These are phyloP conservation scores for Phalacrocorax pelagicus DNA, from an alignment of 2,113 vertebrate genomes.

Conservation along the genomic window DNA sequence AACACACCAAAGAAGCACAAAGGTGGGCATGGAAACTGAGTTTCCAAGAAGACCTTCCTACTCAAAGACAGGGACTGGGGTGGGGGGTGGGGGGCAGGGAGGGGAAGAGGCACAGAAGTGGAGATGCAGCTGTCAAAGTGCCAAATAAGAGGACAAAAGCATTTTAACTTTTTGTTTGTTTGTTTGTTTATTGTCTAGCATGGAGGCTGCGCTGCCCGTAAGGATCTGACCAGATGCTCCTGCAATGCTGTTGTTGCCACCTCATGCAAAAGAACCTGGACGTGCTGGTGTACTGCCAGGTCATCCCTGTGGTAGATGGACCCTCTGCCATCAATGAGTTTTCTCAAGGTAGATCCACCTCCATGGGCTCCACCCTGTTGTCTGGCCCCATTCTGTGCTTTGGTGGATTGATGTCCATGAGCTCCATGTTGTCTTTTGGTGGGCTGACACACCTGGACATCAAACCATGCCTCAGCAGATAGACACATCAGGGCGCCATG, in stretches of 20 bases:
- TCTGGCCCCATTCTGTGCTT: accelerated
- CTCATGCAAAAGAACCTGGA: background rate
- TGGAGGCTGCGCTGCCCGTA: accelerated
- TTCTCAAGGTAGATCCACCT: background rate
- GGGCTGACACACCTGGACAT: background rate
- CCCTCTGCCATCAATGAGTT: background rate
- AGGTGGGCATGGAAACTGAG: accelerated
- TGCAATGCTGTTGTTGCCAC: accelerated
- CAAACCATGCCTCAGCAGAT: background rate
- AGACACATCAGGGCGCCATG: accelerated
- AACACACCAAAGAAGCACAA: background rate
- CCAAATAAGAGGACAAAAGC: background rate
- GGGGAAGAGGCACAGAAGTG: background rate
- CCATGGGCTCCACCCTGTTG: background rate
- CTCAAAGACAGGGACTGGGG: background rate
- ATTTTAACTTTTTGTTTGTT: background rate
- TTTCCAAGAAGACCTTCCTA: background rate
- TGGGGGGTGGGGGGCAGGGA: no score
- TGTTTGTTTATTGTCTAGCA: background rate
- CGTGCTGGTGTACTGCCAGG: accelerated
- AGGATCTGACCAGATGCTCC: accelerated
- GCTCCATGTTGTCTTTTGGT: background rate
- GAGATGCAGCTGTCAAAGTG: background rate
- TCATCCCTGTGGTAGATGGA: background rate
- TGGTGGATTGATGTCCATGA: background rate